Conservation (phyloP, 1,140 invertebrate genomes). For the Hyles euphorbiae region DNA sequence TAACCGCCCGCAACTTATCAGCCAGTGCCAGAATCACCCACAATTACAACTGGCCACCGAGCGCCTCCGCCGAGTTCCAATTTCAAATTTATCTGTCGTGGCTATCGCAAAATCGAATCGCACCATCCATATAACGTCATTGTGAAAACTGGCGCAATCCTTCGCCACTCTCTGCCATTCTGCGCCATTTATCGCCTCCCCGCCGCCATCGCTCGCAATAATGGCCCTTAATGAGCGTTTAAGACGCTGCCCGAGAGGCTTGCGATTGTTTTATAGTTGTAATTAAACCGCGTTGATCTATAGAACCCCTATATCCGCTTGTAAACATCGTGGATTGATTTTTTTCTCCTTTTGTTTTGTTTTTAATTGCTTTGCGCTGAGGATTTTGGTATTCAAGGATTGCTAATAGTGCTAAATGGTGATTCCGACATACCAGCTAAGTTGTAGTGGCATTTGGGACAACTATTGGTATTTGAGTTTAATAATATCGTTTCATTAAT, state of each 20-base stretch:
- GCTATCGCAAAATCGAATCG: slow-evolving; percentile 15
- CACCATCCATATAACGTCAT: slow-evolving; percentile 9
- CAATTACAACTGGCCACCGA: slow-evolving; percentile 14
- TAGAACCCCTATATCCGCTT: slow-evolving; percentile 28
- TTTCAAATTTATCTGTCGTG: slow-evolving; percentile 10
- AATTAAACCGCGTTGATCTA: slow-evolving; percentile 47
- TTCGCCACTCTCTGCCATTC: slow-evolving; percentile 24
- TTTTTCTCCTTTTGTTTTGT: slow-evolving; percentile 10
- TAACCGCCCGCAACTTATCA: too few relatives aligned
- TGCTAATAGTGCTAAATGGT: too few relatives aligned
- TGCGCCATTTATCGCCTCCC: slow-evolving; percentile 39
- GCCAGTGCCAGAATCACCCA: too few relatives aligned
- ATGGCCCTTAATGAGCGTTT: slow-evolving; percentile 51
- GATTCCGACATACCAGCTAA: too few relatives aligned
- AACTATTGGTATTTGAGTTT: too few relatives aligned
- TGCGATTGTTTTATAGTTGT: slow-evolving; percentile 55
- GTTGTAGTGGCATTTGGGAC: too few relatives aligned
- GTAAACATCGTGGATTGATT: slow-evolving; percentile 26
- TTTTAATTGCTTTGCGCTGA: not conserved
- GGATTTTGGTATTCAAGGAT: slow-evolving; percentile 7
- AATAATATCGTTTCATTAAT: too few relatives aligned
- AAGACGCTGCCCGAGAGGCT: slow-evolving; percentile 37
- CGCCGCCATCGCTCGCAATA: slow-evolving; percentile 37
- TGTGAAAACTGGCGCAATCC: slow-evolving; percentile 8
- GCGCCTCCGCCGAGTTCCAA: slow-evolving; percentile 5